Conservation (phyloP, 2,888 invertebrate species). For the Microctonus hyperodae region DNA sequence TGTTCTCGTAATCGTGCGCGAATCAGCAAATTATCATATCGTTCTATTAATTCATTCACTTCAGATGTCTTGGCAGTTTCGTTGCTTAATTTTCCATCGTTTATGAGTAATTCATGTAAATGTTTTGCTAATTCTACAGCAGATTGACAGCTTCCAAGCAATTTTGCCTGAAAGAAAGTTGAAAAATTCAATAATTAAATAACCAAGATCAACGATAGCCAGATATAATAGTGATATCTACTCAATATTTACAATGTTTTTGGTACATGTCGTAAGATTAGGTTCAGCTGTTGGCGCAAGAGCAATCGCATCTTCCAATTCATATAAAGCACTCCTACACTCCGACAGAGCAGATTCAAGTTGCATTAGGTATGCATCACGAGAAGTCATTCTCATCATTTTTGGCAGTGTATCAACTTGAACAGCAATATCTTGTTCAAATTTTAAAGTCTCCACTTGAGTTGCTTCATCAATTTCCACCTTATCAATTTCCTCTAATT, state of each 20-base stretch:
- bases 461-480: conserved; percentile 68
- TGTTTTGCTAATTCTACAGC: conserved; percentile 83
- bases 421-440: conserved; percentile 79
- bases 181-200: conserved; percentile 11
- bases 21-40: conserved; percentile 74
- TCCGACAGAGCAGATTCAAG: conserved; percentile 77
- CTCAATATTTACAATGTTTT: conserved; percentile 66
- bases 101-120: conserved; percentile 75
- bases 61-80: conserved; percentile 73
- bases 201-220: background rate
- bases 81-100: conserved; percentile 75
- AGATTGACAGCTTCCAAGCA: conserved; percentile 80
- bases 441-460: conserved; percentile 77
- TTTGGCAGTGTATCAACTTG: conserved; percentile 82
- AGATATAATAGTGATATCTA: background rate
- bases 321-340: conserved; percentile 72
- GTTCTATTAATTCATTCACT: conserved; percentile 71
- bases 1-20: conserved; percentile 78
- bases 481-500: conserved; percentile 50
- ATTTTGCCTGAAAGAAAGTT: conserved; percentile 67
- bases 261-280: conserved; percentile 71
- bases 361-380: conserved; percentile 83
- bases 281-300: conserved; percentile 67
- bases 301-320: conserved; percentile 72
- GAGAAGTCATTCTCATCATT: conserved; percentile 73